Base-by-base conservation (phyloP, 1,140 invertebrate species). In the Melanaphis sacchari region DNA sequence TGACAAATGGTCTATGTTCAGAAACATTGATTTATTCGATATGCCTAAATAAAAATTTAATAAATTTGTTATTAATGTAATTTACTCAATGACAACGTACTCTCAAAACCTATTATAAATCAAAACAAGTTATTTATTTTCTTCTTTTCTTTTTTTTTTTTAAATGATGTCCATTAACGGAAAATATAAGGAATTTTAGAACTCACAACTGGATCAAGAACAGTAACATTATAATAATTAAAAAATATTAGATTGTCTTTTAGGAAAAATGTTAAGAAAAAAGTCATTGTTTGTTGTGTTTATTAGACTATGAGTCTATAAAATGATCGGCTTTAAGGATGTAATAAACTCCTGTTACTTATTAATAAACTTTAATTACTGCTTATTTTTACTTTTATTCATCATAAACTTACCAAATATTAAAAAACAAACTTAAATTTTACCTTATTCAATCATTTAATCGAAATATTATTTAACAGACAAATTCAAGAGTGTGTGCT, bases 301-400 rank as follows among this genome's bases (percentile, higher is more conserved):
- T 22, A 36, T 54, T 89, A 49, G 36, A 52, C n/a, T 89, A 8
- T 8, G 7, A 89, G 36, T 38, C n/a, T 89, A 8, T 8, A 2
- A 89, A 54, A 3, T 52, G 38, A 52, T 89, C n/a, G n/a, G 22
- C 36, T 24, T 7, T 41, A 11, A n/a, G 26, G 9, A 87, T 87
- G 11, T n/a, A n/a, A 24, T 54, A 89, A 89, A 89, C 7, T 89
- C 52, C 6, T 22, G 21, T 89, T 54, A 21, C n/a, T 89, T 54
- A 89, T 89, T 89, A 89, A 54, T 21, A 52, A 89, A 89, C 31
- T 89, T 89, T 54, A 89, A 89, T 89, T 54, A 89, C n/a, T 85
- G 40, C 40, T 40, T 41, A 24, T 24, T 41, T 84, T 84, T 22
- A 8, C 38, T 38, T 84, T 9, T 11, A 11, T 31, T 31, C 38